Evolutionary conservation across 1,140 invertebrate species (phyloP), one percentile per base, ranked within the genome.

Genomic region (Aphaenogaster ashmeadi): DNA sequence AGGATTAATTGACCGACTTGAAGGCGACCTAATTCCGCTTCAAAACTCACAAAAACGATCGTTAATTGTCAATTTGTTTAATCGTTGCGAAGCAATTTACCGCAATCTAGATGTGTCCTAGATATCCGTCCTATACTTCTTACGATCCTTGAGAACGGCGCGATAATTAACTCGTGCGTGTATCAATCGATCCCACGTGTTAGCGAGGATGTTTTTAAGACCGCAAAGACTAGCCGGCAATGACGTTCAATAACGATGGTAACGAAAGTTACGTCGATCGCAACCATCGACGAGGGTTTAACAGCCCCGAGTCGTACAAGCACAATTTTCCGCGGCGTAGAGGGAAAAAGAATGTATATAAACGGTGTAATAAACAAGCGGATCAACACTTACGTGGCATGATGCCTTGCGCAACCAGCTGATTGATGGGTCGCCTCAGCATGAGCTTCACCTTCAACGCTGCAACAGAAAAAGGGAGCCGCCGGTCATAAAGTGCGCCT

Each of bases 361-460:
- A 71, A 81, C 54, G 66, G 54, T 21, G 56, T 75, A 80, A 75
- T 89, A 89, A 89, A 81, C 71, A 62, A 75, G 71, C 64, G 75
- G 75, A 81, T 80, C 78, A 56, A 87, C 93, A 99, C 99, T 99
- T 97, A 99, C 99, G 98, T 95, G 99, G 99, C 97, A 99, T 98
- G 93, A 99, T 99, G 95, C 99, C 99, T 96, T 99, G 98, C 89
- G 98, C 98, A 89, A 99, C 98, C 87, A 99, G 97, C 95, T 99
- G 98, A 96, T 98, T 98, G 91, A 99, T 97, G 66, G 99, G 98
- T 93, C 98, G 96, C 94, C 99, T 96, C 95, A 99, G 97, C 98
- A 99, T 98, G 95, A 99, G 96, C 96, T 99, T 99, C 94, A 99
- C 98, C 96, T 99, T 99, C 92, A 99, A 96, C 92, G 98, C 99